These are phyloP conservation scores for Phylloscopus trochilus DNA, from an alignment of 2,113 vertebrate genomes.

Conservation along the genomic window DNA sequence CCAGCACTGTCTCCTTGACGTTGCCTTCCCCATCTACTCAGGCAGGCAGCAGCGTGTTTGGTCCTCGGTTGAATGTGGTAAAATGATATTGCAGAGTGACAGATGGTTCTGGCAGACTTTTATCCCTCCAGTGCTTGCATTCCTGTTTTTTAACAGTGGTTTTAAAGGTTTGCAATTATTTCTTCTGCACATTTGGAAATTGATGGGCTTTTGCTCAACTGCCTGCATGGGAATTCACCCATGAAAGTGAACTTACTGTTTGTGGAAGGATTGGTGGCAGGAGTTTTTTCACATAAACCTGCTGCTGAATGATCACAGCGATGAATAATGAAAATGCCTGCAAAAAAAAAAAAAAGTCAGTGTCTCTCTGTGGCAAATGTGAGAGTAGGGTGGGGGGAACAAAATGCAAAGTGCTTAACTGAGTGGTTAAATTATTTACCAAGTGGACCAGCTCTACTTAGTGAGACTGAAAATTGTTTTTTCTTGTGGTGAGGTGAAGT, in stretches of 20 bases:
- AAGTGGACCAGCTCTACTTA: background rate
- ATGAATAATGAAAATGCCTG: background rate
- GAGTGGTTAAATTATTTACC: conserved; percentile 2
- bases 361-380: background rate
- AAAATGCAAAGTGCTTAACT: background rate
- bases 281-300: background rate
- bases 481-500: background rate
- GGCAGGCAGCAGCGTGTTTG: background rate
- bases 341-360: background rate
- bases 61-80: background rate
- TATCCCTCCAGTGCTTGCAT: background rate
- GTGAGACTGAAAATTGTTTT: background rate
- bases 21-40: background rate
- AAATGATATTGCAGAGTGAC: background rate
- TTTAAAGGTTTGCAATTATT: background rate
- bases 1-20: background rate
- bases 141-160: background rate
- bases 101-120: background rate
- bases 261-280: background rate
- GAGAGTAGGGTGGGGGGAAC: background rate
- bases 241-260: background rate
- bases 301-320: background rate
- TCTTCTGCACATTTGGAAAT: background rate
- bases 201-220: background rate
- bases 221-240: background rate